Evolutionary conservation across 2,113 vertebrate species (phyloP).

Genomic region (Periophthalmus modestus): DNA sequence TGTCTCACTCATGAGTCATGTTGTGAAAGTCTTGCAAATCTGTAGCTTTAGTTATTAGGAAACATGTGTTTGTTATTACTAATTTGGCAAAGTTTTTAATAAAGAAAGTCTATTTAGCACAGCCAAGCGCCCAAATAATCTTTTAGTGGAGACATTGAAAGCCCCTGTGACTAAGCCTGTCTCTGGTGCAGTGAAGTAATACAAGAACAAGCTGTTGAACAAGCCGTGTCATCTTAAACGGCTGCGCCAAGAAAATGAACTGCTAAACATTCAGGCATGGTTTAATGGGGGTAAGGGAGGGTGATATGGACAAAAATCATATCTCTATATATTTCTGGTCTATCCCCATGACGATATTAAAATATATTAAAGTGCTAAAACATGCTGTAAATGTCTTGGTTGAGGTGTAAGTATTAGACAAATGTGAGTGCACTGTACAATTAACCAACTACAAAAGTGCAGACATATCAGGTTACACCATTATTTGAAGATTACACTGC

Average conservation of each 20-base stretch:
- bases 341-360: neutral
- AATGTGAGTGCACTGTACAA: neutral
- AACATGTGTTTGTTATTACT: neutral
- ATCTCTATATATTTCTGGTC: neutral
- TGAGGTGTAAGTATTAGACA: neutral
- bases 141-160: conserved; percentile 25
- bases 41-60: neutral
- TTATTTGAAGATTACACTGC: conserved; percentile 20
- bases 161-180: conserved; percentile 40
- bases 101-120: conserved; percentile 8
- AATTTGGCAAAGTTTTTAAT: neutral
- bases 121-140: conserved; percentile 5
- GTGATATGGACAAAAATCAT: neutral
- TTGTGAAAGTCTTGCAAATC: neutral
- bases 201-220: conserved; percentile 57
- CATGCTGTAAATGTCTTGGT: neutral
- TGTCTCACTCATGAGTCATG: neutral
- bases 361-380: neutral
- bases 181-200: conserved; percentile 36
- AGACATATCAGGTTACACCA: neutral
- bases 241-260: conserved; percentile 45
- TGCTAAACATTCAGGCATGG: neutral
- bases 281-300: too few species aligned
- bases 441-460: neutral
- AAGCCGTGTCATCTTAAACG: conserved; percentile 50